Evolutionary conservation across 1,140 invertebrate species (phyloP), one percentile per base, ranked within the genome.

Genomic region (Archivesica marissinica): DNA sequence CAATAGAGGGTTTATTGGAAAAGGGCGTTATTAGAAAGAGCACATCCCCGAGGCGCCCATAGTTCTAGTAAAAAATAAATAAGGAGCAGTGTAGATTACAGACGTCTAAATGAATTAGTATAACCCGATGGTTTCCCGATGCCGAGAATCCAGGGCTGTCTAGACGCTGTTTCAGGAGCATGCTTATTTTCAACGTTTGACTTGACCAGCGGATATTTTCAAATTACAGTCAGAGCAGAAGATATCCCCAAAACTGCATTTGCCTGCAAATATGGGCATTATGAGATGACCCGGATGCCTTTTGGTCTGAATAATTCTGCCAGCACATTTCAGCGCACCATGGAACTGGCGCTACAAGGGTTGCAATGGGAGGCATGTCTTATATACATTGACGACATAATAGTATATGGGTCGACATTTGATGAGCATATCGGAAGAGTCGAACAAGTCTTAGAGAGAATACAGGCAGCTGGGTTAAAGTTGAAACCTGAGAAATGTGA

Each of bases 201-300:
- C n/a, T n/a, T n/a, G n/a, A n/a, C n/a, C n/a, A n/a, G n/a, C n/a
- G n/a, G n/a, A n/a, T n/a, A n/a, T n/a, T n/a, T n/a, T n/a, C n/a
- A n/a, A n/a, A n/a, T n/a, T n/a, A n/a, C n/a, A n/a, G n/a, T n/a
- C n/a, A n/a, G n/a, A n/a, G n/a, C n/a, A n/a, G n/a, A n/a, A n/a
- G n/a, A n/a, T n/a, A n/a, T n/a, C n/a, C n/a, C n/a, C n/a, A 91
- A 93, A 61, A 94, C 94, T 0, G 86, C 81, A 20, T 84, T 87
- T 47, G 17, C 20, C 33, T 50, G 72, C 15, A 61, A 78, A 44
- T 78, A 25, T 25, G 75, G 56, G 4, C 66, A 52, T 39, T 74
- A 9, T 20, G 83, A 70, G 23, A 47, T 30, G 56, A 70, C 50
- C 0, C 11, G 25, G 11, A 54, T 41, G 54, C 70, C 80, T 6